Conservation (phyloP, 1,140 invertebrate species). For the Saccostrea echinata region DNA sequence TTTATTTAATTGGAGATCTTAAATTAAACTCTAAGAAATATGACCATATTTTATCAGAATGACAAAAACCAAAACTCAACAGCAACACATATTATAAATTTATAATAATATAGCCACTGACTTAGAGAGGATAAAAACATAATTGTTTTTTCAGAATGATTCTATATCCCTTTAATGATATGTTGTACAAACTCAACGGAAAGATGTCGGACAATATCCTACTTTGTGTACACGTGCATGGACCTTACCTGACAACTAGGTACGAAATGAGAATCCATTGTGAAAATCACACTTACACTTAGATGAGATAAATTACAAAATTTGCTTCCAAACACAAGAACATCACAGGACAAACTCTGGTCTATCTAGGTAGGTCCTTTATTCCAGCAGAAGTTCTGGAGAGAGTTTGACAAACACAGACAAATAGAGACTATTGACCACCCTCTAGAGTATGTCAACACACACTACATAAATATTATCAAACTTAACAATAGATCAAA, state of each 20-base stretch:
- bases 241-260: background rate
- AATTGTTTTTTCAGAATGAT: background rate
- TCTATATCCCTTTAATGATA: background rate
- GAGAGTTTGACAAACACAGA: background rate
- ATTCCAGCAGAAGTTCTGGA: background rate
- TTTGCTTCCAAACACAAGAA: background rate
- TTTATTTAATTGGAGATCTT: no score
- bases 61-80: no score
- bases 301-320: background rate
- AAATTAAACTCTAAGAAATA: no score
- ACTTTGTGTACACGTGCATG: background rate
- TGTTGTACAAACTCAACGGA: background rate
- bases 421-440: constrained; percentile 9
- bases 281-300: background rate
- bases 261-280: background rate
- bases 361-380: background rate
- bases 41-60: no score
- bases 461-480: constrained; percentile 22
- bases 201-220: background rate
- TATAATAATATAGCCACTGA: no score
- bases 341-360: background rate
- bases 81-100: no score
- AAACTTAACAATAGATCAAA: background rate
- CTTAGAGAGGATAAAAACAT: no score
- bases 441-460: background rate